Evolutionary conservation across 2,797 vertebrate species (phyloP), one percentile per base, ranked within the genome.

Genomic region (Eidolon dupreanum): DNA sequence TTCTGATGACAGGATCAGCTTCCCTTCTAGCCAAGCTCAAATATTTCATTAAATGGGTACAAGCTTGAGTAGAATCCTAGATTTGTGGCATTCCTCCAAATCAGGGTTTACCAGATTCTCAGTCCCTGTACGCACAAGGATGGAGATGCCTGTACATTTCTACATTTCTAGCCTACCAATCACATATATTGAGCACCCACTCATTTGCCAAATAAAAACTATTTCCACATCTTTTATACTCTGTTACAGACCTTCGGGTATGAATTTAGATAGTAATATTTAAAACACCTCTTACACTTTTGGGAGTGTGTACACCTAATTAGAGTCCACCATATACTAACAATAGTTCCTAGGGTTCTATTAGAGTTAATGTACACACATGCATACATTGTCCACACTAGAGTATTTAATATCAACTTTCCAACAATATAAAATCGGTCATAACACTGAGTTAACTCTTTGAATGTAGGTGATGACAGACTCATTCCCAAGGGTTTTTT

Each of bases 391-490:
- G 55, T 59, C 28, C 53, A 70, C 26, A 38, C 16, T 73, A 43
- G 49, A 71, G 19, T 66, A 84, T 68, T 94, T 87, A 49, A 55
- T 90, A 90, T 63, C 26, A 89, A 82, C 88, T 70, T 57, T 66
- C 51, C 51, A 91, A 63, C 5, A n/a, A 20, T 61, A n/a, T 41
- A 79, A 28, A 33, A 51, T 73, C 68, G 33, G 16, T 79, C 49
- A 65, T 53, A 94, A 94, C 26, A 53, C 19, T n/a, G 74, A 94
- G 33, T 11, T 89, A 86, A 79, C 57, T 65, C 82, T 96, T 53
- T 46, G 28, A 93, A 51, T 89, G 70, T 13, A 49, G 71, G 33
- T 63, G 33, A 57, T 75, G 28, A 79, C 6, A 5, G 8, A 49
- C 7, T 65, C 63, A 57, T 70, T 88, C 65, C n/a, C n/a, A 79